Percentiles rank a stretch among this genome's conserved stretches.
These are phyloP conservation scores for Theocolax elegans DNA, from an alignment of 1,140 invertebrate genomes.

Conservation along the genomic window DNA sequence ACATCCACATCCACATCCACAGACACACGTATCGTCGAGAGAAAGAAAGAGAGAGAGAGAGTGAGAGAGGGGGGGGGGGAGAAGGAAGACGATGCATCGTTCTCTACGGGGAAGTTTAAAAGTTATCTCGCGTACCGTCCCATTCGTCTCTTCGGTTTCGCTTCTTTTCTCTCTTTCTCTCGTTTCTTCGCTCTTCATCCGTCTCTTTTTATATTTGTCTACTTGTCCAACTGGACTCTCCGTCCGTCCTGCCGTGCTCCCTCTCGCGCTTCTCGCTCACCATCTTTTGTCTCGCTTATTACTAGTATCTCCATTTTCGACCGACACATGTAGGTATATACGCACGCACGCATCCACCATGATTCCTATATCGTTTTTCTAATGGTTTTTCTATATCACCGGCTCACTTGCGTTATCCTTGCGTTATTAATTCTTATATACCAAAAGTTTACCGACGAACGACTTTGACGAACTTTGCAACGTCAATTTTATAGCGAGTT, in stretches of 20 bases:
- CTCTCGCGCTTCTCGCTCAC: not conserved
- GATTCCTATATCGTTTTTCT: too few relatives aligned
- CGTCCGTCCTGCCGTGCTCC: not conserved
- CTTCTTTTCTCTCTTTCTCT: not conserved
- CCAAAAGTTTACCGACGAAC: too few relatives aligned
- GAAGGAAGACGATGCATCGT: slow-evolving; percentile 15
- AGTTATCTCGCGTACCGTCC: slow-evolving; percentile 20
- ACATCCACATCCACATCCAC: too few relatives aligned
- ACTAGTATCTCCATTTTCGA: too few relatives aligned
- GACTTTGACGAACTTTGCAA: too few relatives aligned
- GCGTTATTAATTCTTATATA: too few relatives aligned
- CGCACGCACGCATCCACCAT: too few relatives aligned
- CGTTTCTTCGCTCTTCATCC: not conserved
- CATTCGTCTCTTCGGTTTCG: slow-evolving; percentile 1
- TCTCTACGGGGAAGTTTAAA: slow-evolving; percentile 37
- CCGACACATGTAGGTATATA: too few relatives aligned
- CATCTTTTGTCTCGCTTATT: not conserved
- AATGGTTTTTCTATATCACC: too few relatives aligned
- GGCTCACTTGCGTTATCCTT: too few relatives aligned
- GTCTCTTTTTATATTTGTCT: slow-evolving; percentile 9
- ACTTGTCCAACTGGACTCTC: not conserved
- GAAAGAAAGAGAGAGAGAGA: slow-evolving; percentile 1
- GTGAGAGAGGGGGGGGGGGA: slow-evolving; percentile 16
- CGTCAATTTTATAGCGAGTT: too few relatives aligned
- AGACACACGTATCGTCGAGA: too few relatives aligned